Percentiles rank a stretch among this genome's conserved stretches.
Evolutionary conservation across 53 echinoderm and acorn worm species (phyloP).

Genomic region (Echinometra lucunter): DNA sequence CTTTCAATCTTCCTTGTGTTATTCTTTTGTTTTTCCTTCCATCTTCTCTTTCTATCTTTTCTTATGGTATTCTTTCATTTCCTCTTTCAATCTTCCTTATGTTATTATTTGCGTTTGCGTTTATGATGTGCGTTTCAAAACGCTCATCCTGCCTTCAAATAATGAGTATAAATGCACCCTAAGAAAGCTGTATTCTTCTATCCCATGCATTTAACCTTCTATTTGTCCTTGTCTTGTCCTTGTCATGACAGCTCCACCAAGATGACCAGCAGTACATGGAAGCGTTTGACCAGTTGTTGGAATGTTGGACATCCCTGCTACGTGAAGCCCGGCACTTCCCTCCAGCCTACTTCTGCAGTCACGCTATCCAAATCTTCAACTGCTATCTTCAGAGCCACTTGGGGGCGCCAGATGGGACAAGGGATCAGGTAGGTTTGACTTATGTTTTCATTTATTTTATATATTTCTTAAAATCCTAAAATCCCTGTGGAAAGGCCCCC

Average conservation of each 20-base stretch:
- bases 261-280: conserved; percentile 99
- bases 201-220: not conserved
- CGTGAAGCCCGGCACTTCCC: conserved; percentile 81
- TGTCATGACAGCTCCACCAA: conserved; percentile 85
- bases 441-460: no score
- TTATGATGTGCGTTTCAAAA: no score
- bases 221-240: not conserved
- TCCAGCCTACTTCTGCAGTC: conserved; percentile 88
- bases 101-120: no score
- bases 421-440: conserved; percentile 82
- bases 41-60: no score
- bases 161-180: no score
- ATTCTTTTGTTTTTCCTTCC: no score
- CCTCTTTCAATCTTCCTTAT: no score
- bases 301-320: conserved; percentile 92
- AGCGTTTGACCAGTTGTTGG: conserved; percentile 88
- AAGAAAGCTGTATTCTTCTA: no score
- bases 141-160: no score
- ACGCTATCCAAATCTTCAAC: conserved; percentile 95
- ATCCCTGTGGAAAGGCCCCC: no score
- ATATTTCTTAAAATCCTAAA: not conserved
- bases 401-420: conserved; percentile 92
- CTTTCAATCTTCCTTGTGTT: no score
- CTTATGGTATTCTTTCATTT: no score
- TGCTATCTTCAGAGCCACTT: conserved; percentile 95